These are phyloP conservation scores for Lithophane socia DNA, from an alignment of 2,888 invertebrate genomes.

Conservation along the genomic window DNA sequence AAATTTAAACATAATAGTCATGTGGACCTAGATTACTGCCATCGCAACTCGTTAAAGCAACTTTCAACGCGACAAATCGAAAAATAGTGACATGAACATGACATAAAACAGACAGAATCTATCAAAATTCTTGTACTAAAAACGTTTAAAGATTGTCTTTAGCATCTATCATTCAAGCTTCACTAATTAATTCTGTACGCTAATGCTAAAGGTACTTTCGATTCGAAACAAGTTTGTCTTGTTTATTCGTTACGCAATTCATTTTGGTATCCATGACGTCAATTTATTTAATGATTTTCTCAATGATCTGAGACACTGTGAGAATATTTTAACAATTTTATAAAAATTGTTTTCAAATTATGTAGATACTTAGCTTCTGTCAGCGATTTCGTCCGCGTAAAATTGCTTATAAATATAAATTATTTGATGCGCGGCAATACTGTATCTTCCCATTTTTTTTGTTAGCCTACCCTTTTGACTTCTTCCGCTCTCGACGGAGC, in stretches of 20 bases:
- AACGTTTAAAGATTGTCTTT: constrained; percentile 26
- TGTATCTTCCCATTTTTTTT: no score
- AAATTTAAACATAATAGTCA: background rate
- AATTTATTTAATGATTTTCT: constrained; percentile 39
- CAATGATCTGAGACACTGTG: constrained; percentile 11
- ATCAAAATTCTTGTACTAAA: constrained; percentile 13
- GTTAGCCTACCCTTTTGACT: no score
- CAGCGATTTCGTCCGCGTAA: background rate
- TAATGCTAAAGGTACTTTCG: constrained; percentile 57
- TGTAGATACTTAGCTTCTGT: background rate
- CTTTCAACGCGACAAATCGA: background rate
- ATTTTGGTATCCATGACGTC: constrained; percentile 39
- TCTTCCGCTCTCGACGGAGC: no score
- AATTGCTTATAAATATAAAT: no score
- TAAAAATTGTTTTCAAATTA: background rate
- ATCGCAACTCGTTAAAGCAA: background rate
- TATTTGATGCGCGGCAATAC: no score
- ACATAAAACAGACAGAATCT: background rate
- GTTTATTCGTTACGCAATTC: constrained; percentile 55
- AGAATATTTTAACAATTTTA: background rate
- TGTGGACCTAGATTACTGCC: background rate
- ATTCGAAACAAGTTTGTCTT: constrained; percentile 60
- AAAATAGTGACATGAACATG: background rate
- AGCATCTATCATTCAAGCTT: constrained; percentile 43
- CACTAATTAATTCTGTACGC: constrained; percentile 49